Conservation (phyloP, 2,113 vertebrate genomes). For the Amazona guildingii region DNA sequence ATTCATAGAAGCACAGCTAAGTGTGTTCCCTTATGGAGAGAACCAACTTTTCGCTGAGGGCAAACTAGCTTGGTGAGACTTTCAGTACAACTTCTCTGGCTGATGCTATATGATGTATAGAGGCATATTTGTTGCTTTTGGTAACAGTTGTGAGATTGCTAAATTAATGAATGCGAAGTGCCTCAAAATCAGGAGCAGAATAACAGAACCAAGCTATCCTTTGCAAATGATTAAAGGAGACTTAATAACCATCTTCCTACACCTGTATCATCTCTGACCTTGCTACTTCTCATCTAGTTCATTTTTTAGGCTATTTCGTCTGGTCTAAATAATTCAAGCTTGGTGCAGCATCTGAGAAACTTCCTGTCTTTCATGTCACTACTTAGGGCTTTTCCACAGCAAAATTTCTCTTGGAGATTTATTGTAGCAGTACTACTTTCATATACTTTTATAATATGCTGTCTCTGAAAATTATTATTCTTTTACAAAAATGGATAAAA, state of each 20-base stretch:
- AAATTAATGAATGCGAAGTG: not conserved
- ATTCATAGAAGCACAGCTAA: not conserved
- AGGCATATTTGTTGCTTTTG: not conserved
- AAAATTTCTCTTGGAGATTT: not conserved
- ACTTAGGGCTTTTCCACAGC: not conserved
- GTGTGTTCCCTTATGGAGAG: not conserved
- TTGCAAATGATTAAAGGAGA: not conserved
- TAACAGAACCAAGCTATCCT: not conserved
- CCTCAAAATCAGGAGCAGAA: not conserved
- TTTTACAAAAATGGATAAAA: not conserved
- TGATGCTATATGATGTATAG: rapidly evolving
- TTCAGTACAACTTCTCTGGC: not conserved
- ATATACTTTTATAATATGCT: not conserved
- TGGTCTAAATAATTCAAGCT: not conserved
- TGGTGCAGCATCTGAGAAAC: not conserved
- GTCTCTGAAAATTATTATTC: not conserved
- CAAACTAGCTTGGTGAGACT: not conserved
- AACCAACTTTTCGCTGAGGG: not conserved
- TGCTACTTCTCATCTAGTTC: not conserved
- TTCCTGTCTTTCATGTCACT: not conserved
- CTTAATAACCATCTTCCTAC: not conserved
- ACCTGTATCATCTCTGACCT: not conserved
- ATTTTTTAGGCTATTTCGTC: not conserved
- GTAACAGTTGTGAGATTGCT: not conserved
- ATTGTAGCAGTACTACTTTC: not conserved